Evolutionary conservation across 2,797 vertebrate genomes (phyloP), one percentile per base, ranked within the genome.

Genomic region (Sebastiscus albofasciatus): DNA sequence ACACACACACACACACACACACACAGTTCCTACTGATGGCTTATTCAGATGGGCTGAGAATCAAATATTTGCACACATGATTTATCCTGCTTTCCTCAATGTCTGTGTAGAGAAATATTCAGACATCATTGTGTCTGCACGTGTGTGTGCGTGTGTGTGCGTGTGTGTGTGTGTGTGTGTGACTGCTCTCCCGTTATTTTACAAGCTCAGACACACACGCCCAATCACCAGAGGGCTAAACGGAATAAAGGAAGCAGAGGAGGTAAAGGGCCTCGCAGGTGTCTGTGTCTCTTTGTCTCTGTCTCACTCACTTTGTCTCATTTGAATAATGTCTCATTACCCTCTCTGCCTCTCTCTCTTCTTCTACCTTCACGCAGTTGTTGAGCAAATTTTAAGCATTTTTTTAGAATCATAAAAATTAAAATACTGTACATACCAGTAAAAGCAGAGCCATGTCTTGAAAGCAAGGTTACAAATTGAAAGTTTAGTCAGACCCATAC

Each of bases 51-150:
- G 78, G 83, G 89, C 87, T 64, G 59, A 3, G 8, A 82, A 83
- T 77, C 87, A 93, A 90, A 92, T 85, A 89, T 92, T 88, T 88
- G 84, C 82, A 58, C 83, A 84, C 74, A 82, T 91, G 87, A 91
- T 91, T 92, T 90, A 91, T 91, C 64, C 87, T 72, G 78, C 75
- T 93, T 84, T 90, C 77, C 79, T 88, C 84, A 61, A 46, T 82
- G 80, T 85, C 84, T 27, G 46, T 69, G 75, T 86, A 86, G 89
- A 79, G 89, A 92, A 90, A 92, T 89, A 90, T 60, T 80, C 89
- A 91, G 86, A 92, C 87, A 92, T 75, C 68, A 87, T 88, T 90
- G 85, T 88, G 86, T 90, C 84, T 91, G 82, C 79, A 58, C 56
- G 11, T 87, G 86, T 88, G 84, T 87, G 77, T 90, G 79, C 82